Evolutionary conservation across 2,888 invertebrate genomes (phyloP).

Genomic region (Hirtodrosophila cameraria): DNA sequence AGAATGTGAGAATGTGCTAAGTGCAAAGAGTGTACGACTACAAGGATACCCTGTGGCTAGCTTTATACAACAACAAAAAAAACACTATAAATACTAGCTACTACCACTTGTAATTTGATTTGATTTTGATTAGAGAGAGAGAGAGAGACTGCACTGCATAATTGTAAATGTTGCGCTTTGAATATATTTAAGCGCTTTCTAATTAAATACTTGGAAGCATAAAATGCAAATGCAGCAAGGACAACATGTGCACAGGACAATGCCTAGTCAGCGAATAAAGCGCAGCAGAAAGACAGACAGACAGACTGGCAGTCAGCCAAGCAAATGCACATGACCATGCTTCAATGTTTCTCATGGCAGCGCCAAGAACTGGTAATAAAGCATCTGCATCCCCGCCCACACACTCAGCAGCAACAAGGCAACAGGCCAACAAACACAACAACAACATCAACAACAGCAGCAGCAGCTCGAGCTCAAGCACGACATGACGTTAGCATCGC

Average conservation of each 20-base stretch:
- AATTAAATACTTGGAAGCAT: slow-evolving; percentile 58
- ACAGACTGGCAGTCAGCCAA: slow-evolving; percentile 19
- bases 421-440: neutral
- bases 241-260: slow-evolving; percentile 7
- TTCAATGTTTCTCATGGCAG: slow-evolving; percentile 47
- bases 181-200: slow-evolving; percentile 62
- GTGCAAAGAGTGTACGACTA: neutral
- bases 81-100: no score
- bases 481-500: slow-evolving; percentile 28
- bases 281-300: slow-evolving; percentile 21
- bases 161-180: slow-evolving; percentile 46
- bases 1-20: neutral
- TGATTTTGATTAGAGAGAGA: neutral
- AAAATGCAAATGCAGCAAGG: slow-evolving; percentile 26
- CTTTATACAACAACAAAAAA: neutral
- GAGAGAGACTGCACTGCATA: no score
- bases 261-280: slow-evolving; percentile 57
- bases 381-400: slow-evolving; percentile 39
- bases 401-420: slow-evolving; percentile 39
- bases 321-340: slow-evolving; percentile 58
- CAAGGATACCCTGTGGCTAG: neutral
- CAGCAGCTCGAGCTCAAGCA: slow-evolving; percentile 17
- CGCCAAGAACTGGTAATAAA: slow-evolving; percentile 12
- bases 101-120: no score
- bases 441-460: neutral